These are phyloP conservation scores for Salvelinus alpinus DNA, from an alignment of 2,113 vertebrate genomes.

Conservation along the genomic window DNA sequence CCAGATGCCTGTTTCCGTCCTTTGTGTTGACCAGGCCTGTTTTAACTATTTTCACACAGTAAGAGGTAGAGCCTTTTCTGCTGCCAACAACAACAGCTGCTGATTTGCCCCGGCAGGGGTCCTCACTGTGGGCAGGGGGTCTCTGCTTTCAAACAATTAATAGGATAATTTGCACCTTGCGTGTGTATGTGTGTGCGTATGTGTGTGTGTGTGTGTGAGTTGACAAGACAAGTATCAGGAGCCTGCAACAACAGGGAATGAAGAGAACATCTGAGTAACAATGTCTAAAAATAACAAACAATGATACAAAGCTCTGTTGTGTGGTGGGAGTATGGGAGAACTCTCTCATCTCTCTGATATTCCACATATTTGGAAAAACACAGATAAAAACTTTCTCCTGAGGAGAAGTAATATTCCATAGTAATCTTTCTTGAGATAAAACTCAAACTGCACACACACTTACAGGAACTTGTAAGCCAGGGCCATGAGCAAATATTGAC, in stretches of 20 bases:
- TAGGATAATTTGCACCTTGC: constrained; percentile 24
- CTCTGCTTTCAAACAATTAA: constrained; percentile 31
- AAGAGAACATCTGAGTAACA: no score
- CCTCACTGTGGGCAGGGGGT: constrained; percentile 40
- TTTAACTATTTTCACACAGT: constrained; percentile 50
- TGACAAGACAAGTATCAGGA: no score
- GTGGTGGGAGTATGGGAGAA: neutral
- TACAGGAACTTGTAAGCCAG: neutral
- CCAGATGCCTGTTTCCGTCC: no score
- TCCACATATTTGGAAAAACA: neutral
- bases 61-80: constrained; percentile 35
- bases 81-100: constrained; percentile 58
- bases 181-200: neutral
- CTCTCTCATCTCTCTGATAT: neutral
- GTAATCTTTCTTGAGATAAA: neutral
- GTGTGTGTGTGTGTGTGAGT: no score
- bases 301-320: neutral
- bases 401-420: neutral
- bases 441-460: neutral
- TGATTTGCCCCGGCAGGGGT: constrained; percentile 53
- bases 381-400: neutral
- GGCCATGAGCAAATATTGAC: neutral
- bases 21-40: constrained; percentile 9
- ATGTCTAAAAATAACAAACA: no score
- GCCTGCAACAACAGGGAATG: no score